Evolutionary conservation across 92 coral and sea anemone species (phyloP).

Genomic region (Parazoanthus atlanticus): DNA sequence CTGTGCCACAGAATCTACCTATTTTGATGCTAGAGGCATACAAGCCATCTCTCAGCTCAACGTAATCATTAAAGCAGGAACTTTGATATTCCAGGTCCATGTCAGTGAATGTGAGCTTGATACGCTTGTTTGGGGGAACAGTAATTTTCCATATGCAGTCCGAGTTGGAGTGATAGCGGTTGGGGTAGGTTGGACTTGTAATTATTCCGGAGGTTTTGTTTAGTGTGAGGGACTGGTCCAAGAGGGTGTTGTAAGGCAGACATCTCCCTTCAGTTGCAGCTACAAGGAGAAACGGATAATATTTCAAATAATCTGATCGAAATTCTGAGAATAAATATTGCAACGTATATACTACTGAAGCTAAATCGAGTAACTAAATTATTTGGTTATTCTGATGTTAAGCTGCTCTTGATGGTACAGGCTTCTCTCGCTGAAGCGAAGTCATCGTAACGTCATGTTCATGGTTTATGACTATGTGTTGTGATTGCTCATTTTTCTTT

Average conservation of each 20-base stretch:
- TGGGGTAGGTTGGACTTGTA: background rate
- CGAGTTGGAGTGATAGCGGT: background rate
- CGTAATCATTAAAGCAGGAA: background rate
- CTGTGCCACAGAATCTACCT: background rate
- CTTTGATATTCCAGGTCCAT: background rate
- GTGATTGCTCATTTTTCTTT: too few species aligned
- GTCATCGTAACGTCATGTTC: too few species aligned
- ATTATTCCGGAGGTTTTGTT: background rate
- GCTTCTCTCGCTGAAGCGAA: too few species aligned
- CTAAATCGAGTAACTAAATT: too few species aligned
- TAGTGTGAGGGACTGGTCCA: background rate
- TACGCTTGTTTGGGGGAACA: background rate
- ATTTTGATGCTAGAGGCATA: background rate
- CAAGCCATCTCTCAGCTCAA: slow-evolving; percentile 14
- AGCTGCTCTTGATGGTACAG: too few species aligned
- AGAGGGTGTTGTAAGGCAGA: background rate
- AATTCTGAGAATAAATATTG: too few species aligned
- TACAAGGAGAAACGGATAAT: background rate
- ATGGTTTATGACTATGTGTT: too few species aligned
- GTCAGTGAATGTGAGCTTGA: background rate
- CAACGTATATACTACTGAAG: too few species aligned
- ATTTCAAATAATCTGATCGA: too few species aligned
- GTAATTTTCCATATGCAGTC: slow-evolving; percentile 5
- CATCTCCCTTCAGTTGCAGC: background rate
- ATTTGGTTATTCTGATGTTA: too few species aligned